Evolutionary conservation across 2,113 vertebrate species (phyloP).

Genomic region (Ammospiza caudacuta): DNA sequence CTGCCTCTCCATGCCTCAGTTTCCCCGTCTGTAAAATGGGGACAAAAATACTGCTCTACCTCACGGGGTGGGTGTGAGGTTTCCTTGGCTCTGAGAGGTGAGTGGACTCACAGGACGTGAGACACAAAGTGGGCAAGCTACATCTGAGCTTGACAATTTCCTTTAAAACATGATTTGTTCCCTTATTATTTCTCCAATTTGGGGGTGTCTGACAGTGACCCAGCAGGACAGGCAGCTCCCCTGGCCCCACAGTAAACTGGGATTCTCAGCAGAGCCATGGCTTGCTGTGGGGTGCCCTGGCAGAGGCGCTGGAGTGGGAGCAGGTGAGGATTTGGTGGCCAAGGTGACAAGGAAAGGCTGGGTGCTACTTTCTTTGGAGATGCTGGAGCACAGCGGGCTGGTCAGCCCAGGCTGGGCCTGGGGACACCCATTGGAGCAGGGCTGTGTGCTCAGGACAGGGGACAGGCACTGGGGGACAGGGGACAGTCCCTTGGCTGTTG

Average conservation of each 20-base stretch:
- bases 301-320: neutral
- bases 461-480: neutral
- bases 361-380: neutral
- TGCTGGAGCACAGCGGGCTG: neutral
- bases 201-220: neutral
- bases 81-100: neutral
- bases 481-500: neutral
- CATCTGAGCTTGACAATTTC: neutral
- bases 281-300: neutral
- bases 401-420: neutral
- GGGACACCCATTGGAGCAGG: rapidly evolving
- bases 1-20: slow-evolving; percentile 41
- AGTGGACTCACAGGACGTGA: rapidly evolving
- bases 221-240: neutral
- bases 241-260: rapidly evolving
- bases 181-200: neutral
- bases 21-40: slow-evolving; percentile 60
- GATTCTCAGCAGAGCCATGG: neutral
- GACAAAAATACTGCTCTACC: slow-evolving; percentile 53
- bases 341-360: neutral
- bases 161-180: neutral
- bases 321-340: neutral
- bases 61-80: slow-evolving; percentile 39
- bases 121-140: rapidly evolving
- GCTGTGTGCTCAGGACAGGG: rapidly evolving